Evolutionary conservation across 1,140 invertebrate genomes (phyloP).

Genomic region (Solen grandis): DNA sequence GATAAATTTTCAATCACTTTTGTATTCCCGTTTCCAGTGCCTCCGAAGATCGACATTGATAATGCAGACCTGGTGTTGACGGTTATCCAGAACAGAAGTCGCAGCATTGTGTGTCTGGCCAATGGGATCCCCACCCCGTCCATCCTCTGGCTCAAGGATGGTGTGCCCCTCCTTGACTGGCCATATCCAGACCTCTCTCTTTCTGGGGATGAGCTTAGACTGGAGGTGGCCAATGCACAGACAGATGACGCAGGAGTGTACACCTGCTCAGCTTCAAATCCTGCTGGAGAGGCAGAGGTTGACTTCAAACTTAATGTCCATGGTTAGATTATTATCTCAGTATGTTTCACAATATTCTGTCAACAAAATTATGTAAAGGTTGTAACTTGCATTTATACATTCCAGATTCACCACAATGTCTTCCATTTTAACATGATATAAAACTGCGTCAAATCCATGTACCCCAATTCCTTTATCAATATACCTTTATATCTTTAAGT

Average conservation of each 20-base stretch:
- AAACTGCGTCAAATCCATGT: too few relatives aligned
- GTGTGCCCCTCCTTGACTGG: conserved; percentile 73
- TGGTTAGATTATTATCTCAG: conserved; percentile 70
- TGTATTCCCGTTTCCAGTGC: conserved; percentile 78
- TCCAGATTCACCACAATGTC: too few relatives aligned
- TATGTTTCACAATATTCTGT: neutral
- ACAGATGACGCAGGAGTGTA: conserved; percentile 81
- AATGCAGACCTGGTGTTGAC: conserved; percentile 63
- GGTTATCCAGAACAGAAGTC: conserved; percentile 74
- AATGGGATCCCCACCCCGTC: conserved; percentile 81
- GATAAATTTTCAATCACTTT: too few relatives aligned
- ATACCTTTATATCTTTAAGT: too few relatives aligned
- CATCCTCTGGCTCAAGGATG: conserved; percentile 81
- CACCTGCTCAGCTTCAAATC: conserved; percentile 82
- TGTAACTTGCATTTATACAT: too few relatives aligned
- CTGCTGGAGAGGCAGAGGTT: conserved; percentile 79
- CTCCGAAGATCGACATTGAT: conserved; percentile 75
- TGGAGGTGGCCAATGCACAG: conserved; percentile 80
- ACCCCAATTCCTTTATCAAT: too few relatives aligned
- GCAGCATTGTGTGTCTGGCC: conserved; percentile 80
- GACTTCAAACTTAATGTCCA: conserved; percentile 78
- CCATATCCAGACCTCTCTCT: conserved; percentile 69
- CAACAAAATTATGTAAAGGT: too few relatives aligned
- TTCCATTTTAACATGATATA: too few relatives aligned
- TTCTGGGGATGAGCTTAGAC: conserved; percentile 55